Conservation (phyloP, 1,140 invertebrate genomes). For the Pomacea maculata region DNA sequence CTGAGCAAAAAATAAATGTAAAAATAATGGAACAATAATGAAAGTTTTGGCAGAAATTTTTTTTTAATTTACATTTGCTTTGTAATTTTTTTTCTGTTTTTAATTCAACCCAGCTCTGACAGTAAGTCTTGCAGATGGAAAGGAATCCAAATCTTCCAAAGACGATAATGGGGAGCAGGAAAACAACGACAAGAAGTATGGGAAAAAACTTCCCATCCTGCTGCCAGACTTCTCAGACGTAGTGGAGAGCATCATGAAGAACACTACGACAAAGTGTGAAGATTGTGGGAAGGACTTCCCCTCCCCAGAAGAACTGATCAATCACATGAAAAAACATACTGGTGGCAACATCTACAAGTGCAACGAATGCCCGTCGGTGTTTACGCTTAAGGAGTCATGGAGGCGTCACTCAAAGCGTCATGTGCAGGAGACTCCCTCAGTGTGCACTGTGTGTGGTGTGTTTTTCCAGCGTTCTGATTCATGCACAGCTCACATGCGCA, state of each 20-base stretch:
- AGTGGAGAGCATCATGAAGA: conserved; percentile 2
- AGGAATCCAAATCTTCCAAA: not conserved
- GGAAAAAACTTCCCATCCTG: conserved; percentile 15
- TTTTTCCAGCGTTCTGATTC: conserved; percentile 14
- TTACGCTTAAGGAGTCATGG: conserved; percentile 9
- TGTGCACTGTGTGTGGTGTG: conserved; percentile 10
- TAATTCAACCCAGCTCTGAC: not conserved
- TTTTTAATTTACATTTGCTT: not conserved
- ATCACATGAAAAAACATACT: conserved; percentile 21
- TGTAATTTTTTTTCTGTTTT: not conserved
- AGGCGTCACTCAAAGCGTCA: conserved; percentile 6
- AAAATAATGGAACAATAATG: not conserved
- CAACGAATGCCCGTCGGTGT: conserved; percentile 8
- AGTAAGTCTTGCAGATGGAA: not conserved
- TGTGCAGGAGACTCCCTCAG: conserved; percentile 6
- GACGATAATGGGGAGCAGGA: not conserved
- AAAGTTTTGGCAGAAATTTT: not conserved
- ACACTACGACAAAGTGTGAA: not conserved
- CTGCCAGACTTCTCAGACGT: conserved; percentile 15
- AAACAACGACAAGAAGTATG: not conserved
- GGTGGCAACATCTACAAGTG: conserved; percentile 13
- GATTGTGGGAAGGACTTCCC: conserved; percentile 3
- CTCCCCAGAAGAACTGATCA: not conserved
- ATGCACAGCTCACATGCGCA: conserved; percentile 21
- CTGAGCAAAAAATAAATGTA: too few relatives aligned